Evolutionary conservation across 2,113 vertebrate species (phyloP), one percentile per base, ranked within the genome.

Genomic region (Nesoenas mayeri): DNA sequence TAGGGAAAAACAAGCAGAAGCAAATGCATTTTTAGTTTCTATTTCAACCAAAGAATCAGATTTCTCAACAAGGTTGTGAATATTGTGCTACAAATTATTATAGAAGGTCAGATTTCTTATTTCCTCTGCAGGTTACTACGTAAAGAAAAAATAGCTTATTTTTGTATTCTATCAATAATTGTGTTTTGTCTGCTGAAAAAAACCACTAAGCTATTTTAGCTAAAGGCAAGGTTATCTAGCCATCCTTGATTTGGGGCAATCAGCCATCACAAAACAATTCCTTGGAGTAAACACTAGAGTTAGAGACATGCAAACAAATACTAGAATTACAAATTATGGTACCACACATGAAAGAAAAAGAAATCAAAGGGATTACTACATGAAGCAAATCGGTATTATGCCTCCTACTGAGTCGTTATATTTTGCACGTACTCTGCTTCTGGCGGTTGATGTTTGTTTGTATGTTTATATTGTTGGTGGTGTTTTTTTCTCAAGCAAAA

Each of bases 211-310:
- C 29, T 75, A 50, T 96, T 97, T 95, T 92, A 91, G 85, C 77
- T 89, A 79, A 97, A 95, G 91, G 71, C 5, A 71, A 97, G 96
- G 74, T 97, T 97, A 97, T 97, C 93, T 96, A 87, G 51, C 92
- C 73, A 93, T 91, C 61, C 89, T 95, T 96, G 95, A 95, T 97
- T 94, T 97, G 92, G 94, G 91, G 91, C 96, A 97, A 96, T 96
- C 97, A 97, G 83, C 91, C 93, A 97, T 96, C 62, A 96, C 95
- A 97, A 94, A 97, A 95, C 93, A 97, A 97, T 97, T 95, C 94
- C 89, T 97, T 80, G 70, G 96, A 96, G 96, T 95, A 97, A 98
- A 97, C 89, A 93, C 95, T 67, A 26, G 73, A 95, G 95, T 85
- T 91, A 96, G 79, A 97, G 51, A 91, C 83, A 79, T 89, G 89